These are phyloP conservation scores for Leucophenga montana DNA, from an alignment of 2,888 invertebrate species.

Conservation along the genomic window DNA sequence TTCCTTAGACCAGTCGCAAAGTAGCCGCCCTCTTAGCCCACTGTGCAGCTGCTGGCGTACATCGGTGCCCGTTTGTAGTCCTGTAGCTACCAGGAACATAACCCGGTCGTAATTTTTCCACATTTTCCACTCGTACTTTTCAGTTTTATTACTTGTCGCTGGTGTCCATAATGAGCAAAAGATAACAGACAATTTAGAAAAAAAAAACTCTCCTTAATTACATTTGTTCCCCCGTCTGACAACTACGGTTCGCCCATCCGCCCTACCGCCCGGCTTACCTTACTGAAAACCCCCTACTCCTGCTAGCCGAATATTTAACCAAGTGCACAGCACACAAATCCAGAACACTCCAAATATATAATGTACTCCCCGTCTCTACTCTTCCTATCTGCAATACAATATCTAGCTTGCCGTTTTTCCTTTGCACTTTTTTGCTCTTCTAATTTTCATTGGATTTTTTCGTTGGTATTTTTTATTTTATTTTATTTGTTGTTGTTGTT, in stretches of 20 bases:
- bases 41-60: background rate
- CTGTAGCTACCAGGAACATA: conserved; percentile 28
- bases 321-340: conserved; percentile 31
- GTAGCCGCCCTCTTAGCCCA: background rate
- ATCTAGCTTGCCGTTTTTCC: conserved; percentile 39
- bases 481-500: background rate
- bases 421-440: conserved; percentile 34
- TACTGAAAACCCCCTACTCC: too few species aligned
- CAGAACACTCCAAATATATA: conserved; percentile 8
- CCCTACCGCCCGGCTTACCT: background rate
- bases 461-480: conserved; percentile 3
- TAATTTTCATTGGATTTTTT: conserved; percentile 39
- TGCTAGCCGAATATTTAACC: too few species aligned
- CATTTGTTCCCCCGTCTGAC: conserved; percentile 42
- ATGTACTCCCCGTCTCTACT: conserved; percentile 55
- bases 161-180: conserved; percentile 61
- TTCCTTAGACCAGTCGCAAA: background rate
- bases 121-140: conserved; percentile 56
- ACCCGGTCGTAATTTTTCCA: conserved; percentile 57
- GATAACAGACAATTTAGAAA: conserved; percentile 59
- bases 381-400: conserved; percentile 58
- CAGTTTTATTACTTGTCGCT: conserved; percentile 60
- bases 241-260: too few species aligned
- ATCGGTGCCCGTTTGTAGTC: background rate
- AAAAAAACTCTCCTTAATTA: conserved; percentile 54